Evolutionary conservation across 2,888 invertebrate species (phyloP).

Genomic region (Zele albiditarsus): DNA sequence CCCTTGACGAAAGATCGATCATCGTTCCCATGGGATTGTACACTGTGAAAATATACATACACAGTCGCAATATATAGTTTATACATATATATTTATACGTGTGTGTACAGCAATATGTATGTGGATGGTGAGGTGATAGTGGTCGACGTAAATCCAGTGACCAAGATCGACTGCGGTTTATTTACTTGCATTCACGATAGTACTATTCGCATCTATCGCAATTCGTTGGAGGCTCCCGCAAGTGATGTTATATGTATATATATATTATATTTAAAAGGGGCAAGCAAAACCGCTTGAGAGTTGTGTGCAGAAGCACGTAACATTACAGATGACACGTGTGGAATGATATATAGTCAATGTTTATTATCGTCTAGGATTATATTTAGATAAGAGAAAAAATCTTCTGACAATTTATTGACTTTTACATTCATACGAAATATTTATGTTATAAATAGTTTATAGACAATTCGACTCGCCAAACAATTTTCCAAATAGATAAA

Average conservation of each 20-base stretch:
- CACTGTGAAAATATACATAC: conserved; percentile 2
- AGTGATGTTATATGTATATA: neutral
- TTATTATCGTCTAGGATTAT: neutral
- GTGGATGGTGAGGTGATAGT: neutral
- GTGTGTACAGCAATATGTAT: conserved; percentile 1
- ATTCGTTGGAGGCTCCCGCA: conserved; percentile 19
- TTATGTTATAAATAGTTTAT: neutral
- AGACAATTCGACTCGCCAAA: too few species aligned
- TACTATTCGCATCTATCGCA: conserved; percentile 14
- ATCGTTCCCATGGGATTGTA: neutral
- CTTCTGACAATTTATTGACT: neutral
- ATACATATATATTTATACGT: neutral
- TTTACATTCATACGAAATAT: too few species aligned
- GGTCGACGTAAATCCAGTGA: conserved; percentile 7
- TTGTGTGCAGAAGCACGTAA: neutral
- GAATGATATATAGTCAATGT: neutral
- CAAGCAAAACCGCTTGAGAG: neutral
- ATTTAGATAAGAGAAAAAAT: neutral
- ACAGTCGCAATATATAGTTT: neutral
- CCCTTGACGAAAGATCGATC: conserved; percentile 2
- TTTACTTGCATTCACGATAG: conserved; percentile 4
- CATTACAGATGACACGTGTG: neutral
- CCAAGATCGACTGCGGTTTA: conserved; percentile 20
- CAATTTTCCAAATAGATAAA: too few species aligned
- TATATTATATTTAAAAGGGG: neutral